Evolutionary conservation across 2,797 vertebrate genomes (phyloP), one percentile per base, ranked within the genome.

Genomic region (Lindbergichthys nudifrons): DNA sequence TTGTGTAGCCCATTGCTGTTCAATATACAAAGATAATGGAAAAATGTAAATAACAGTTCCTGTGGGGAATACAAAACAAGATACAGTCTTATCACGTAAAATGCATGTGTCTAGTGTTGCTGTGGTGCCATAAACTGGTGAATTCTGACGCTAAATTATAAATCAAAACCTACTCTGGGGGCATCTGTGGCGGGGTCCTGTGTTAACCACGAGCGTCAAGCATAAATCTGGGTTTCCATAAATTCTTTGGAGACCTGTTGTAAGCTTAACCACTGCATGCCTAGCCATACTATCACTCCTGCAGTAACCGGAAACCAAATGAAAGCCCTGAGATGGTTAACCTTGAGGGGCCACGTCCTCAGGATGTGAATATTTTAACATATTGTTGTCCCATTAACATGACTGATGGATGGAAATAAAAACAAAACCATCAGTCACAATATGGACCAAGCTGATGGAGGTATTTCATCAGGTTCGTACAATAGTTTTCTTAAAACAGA

Each of bases 321-420:
- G 19, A 0, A 14, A 18, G 21, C 26, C 4, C 3, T 53, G 32
- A 41, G 45, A 43, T 72, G 3, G 42, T 36, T 32, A 59, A 65
- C 15, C 46, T 53, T 30, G 9, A 21, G 23, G 19, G 12, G 13
- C 42, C 11, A 51, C 42, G 12, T 43, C n/a, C 13, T 19, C 7
- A 58, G 54, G 11, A 52, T 53, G 46, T 58, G n/a, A 69, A 61
- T 69, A 65, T 47, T 69, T 62, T 3, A 73, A 41, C 36, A 41
- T 9, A 41, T 50, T 51, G 65, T 13, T 57, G 11, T 39, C 11
- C 11, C 10, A 7, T 26, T 1, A 45, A 13, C 16, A 10, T 39
- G 4, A 65, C 60, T 42, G 50, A 32, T 32, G 43, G n/a, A 63
- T 48, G 10, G 8, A 52, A 2, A 41, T 10, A 42, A n/a, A 45